Evolutionary conservation across 2,113 vertebrate genomes (phyloP), one percentile per base, ranked within the genome.

Genomic region (Zeus faber): DNA sequence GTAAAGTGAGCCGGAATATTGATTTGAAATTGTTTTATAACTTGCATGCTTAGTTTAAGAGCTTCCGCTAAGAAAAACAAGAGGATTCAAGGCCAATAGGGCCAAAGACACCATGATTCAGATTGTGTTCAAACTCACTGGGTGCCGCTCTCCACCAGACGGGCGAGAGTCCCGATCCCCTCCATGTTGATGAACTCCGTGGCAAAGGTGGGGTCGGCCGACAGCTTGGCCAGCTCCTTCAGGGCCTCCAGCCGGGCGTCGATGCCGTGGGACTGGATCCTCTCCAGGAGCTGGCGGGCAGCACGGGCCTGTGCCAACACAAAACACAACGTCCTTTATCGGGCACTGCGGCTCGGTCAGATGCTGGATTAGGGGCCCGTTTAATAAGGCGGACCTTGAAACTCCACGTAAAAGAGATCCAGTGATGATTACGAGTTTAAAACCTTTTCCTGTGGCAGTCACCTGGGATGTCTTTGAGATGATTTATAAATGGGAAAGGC

Each of bases 141-240:
- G 44, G 95, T 95, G 25, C 97, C 96, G 0, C 96, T 94, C 72
- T 99, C 97, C 45, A 98, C 96, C 0, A 99, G 91, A 24, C 94
- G 91, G 0, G 93, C 97, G 62, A 99, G 85, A n/a, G 97, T 92
- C 17, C 89, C 81, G 2, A 99, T 94, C 69, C 97, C 97, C 29
- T 99, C 97, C 92, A 98, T 97, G 77, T 96, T 98, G 78, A 99
- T 96, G 88, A 98, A 99, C 84, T 99, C 97, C 0, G 94, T 87
- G 40, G 97, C 97, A 11, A 99, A 99, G 27, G 95, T 96, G 35
- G 93, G 85, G 3, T 99, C 97, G 0, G 96, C 94, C 0, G 97
- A 97, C 45, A 99, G 93, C 77, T 99, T 99, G 16, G 97, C 97
- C 46, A 99, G 89, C 37, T 98, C 96, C 78, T 99, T 99, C 73